These are phyloP conservation scores for Ennomos quercinarius DNA, from an alignment of 2,888 invertebrate species.

Conservation along the genomic window DNA sequence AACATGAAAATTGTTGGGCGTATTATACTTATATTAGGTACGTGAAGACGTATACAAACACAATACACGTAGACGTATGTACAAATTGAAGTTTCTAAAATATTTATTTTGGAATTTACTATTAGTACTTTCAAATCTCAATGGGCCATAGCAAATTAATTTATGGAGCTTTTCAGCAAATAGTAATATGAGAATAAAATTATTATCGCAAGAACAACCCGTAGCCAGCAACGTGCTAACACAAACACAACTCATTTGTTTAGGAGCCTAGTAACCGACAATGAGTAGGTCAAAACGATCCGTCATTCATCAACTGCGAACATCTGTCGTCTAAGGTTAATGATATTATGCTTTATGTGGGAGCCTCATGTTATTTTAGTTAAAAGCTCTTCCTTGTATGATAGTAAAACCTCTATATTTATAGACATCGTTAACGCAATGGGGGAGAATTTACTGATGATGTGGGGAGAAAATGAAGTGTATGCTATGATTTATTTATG, in stretches of 20 bases:
- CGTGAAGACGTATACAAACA: too few species aligned
- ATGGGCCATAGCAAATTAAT: too few species aligned
- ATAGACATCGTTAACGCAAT: constrained; percentile 37
- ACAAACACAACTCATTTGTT: constrained; percentile 24
- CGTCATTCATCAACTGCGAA: constrained; percentile 49
- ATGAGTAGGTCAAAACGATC: constrained; percentile 62
- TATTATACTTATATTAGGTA: too few species aligned
- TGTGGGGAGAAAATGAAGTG: constrained; percentile 25
- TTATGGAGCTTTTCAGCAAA: too few species aligned
- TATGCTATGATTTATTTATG: constrained; percentile 17
- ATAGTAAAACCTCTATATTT: constrained; percentile 44
- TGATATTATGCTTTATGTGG: constrained; percentile 40
- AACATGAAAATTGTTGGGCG: too few species aligned
- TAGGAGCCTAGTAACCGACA: constrained; percentile 45
- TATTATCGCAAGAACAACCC: too few species aligned
- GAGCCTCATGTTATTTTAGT: constrained; percentile 51
- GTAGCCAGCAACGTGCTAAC: background rate
- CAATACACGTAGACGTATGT: too few species aligned
- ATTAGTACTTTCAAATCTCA: too few species aligned
- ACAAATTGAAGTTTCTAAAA: too few species aligned
- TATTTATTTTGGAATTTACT: too few species aligned
- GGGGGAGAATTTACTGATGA: constrained; percentile 31
- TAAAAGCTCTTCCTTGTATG: constrained; percentile 54
- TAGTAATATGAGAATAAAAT: too few species aligned
- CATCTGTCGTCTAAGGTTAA: constrained; percentile 51